Base-by-base conservation (phyloP, 1,140 invertebrate species). In the Caenorhabditis latens region DNA sequence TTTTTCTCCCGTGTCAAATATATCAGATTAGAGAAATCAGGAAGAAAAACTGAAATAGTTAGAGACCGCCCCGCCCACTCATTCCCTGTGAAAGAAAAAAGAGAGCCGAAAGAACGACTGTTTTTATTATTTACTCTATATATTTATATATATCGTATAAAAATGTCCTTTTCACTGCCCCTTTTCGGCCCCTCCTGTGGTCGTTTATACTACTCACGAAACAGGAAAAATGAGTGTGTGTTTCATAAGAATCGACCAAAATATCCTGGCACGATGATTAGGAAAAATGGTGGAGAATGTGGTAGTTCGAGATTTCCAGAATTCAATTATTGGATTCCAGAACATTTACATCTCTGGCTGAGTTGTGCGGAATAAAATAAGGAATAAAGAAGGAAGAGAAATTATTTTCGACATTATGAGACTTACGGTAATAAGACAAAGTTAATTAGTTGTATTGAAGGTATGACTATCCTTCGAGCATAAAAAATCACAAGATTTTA, bases 161-260 rank as follows among this genome's bases (percentile, higher is more conserved):
- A 32, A 16, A n/a, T 43, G 40, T 24, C 65, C n/a, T n/a, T 43
- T 11, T 71, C n/a, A 32, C 24, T 65, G 32, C 61, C 16, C 13
- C 7, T 48, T 71, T 46, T n/a, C 42, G 32, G 32, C 11, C 43
- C 16, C 71, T 50, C 46, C 24, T 40, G 21, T 63, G 14, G 55
- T 58, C 42, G 67, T 53, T 19, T 42, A 19, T 79, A 79, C 40
- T 79, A 24, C 71, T 79, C 71, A 48, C 46, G 71, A 79, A 79
- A 79, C 14, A 71, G n/a, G 42, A 46, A 71, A 71, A 65, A 65
- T 40, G 63, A 42, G 24, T 46, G 65, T 43, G 61, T 63, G 61
- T 63, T 63, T 24, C 21, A 32, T 11, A 63, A 24, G n/a, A 63
- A 24, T 9, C 19, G n/a, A 63, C 61, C 21, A 63, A 63, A 63